Evolutionary conservation across 2,797 vertebrate species (phyloP), one percentile per base, ranked within the genome.

Genomic region (Xenops minutus): DNA sequence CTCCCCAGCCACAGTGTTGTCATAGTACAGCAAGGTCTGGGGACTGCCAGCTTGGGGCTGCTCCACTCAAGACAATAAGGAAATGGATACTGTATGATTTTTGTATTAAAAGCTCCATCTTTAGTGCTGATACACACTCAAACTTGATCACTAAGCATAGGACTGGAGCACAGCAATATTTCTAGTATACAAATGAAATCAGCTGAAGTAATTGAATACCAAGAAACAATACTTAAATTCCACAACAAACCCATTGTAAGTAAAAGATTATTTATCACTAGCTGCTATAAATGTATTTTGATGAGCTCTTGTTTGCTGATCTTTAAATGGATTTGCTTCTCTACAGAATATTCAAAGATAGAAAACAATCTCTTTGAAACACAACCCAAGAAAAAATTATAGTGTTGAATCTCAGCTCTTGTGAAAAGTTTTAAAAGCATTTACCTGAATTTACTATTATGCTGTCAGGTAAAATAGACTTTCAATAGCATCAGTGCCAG

Each of bases 361-460:
- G 41, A 88, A 92, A 85, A 81, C 20, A 71, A 68, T 59, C 71
- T 89, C 14, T 89, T 84, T 89, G 66, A 92, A 88, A 91, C 5
- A 20, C 20, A 92, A 75, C 3, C 11, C 23, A 77, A 68, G 43
- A 69, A 77, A 85, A 91, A 87, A 41, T 36, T 64, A 81, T 10
- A 71, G 30, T 4, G 0, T 22, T 67, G 24, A 62, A 86, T 66
- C 54, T 84, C 88, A 69, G 66, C 36, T 85, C 51, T 59, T 78
- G 20, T 61, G 64, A 80, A 86, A 86, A n/a, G 29, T 73, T 96
- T 92, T 79, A 15, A 93, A 95, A 93, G 62, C 39, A 66, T 74
- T 84, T 85, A 85, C 54, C 14, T 54, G 44, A 54, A 78, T 78
- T 88, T 81, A 75, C 29, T 92, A 23, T 55, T 78, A 62, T 7